These are phyloP conservation scores for Euproctis similis DNA, from an alignment of 2,888 invertebrate species.

Conservation along the genomic window DNA sequence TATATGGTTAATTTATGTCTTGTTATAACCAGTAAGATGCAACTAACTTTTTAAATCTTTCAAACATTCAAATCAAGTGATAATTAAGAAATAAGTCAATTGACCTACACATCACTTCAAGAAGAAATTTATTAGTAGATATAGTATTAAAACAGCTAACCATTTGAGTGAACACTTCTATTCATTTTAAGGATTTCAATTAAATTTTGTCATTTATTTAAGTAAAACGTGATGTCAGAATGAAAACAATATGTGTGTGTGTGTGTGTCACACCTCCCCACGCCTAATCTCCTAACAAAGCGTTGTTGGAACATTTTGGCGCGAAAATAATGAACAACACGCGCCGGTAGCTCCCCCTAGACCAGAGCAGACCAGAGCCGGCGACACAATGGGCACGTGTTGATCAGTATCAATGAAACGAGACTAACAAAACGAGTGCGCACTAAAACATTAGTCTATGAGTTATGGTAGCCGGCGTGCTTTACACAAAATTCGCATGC, in stretches of 20 bases:
- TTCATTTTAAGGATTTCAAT: too few species aligned
- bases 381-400: conserved; percentile 51
- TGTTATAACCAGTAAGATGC: too few species aligned
- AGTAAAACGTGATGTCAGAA: conserved; percentile 23
- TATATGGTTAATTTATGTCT: too few species aligned
- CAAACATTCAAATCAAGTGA: too few species aligned
- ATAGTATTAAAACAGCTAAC: too few species aligned
- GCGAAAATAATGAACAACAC: conserved; percentile 74
- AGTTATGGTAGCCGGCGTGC: conserved; percentile 29
- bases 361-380: conserved; percentile 19
- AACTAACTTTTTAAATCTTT: too few species aligned
- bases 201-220: conserved; percentile 17
- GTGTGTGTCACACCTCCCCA: conserved; percentile 36
- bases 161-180: too few species aligned
- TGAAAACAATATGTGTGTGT: conserved; percentile 22
- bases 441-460: conserved; percentile 34
- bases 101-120: too few species aligned
- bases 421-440: conserved; percentile 45
- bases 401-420: conserved; percentile 58
- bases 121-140: too few species aligned
- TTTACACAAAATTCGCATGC: conserved; percentile 18
- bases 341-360: conserved; percentile 39
- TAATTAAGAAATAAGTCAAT: too few species aligned
- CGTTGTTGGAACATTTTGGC: conserved; percentile 71
- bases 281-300: conserved; percentile 74